Evolutionary conservation across 2,113 vertebrate genomes (phyloP), one percentile per base, ranked within the genome.

Genomic region (Toxotes chatareus): DNA sequence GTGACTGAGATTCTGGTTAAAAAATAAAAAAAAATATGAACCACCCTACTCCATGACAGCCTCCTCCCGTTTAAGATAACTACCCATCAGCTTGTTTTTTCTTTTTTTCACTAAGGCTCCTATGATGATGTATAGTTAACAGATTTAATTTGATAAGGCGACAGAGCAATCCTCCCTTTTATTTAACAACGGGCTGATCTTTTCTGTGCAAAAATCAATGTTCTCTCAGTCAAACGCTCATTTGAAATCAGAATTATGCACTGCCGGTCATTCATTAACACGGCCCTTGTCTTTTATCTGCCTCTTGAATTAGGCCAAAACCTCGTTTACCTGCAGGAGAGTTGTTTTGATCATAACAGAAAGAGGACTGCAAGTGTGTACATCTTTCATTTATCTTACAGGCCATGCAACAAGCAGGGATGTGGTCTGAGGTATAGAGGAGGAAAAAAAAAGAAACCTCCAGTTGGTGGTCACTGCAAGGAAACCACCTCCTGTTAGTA

Each of bases 161-260:
- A 62, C 0, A 32, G 38, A 44, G 27, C 11, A 23, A 46, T 16
- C 2, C 5, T 3, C n/a, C 5, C 11, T 44, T 61, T 57, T 7
- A 53, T 44, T 17, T 44, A 31, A 46, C 62, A 40, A 27, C n/a
- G 49, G 12, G 11, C 44, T 3, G n/a, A 2, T 67, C 46, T 53
- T 44, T 71, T 53, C 7, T 16, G n/a, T 14, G 79, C 82, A 68
- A 76, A 80, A 93, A 90, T 92, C 93, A 91, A 79, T 85, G 88
- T 68, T 49, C 16, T 82, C 27, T 63, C 64, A 44, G 84, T 88
- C 80, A 82, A 80, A 59, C 38, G 42, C 75, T 80, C 62, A 42
- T 55, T 73, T 83, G 76, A 87, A 80, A 69, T 49, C 27, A 34
- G 40, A 19, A 4, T 47, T 27, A 62, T 62, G 16, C 32, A 23